Percentiles rank a stretch among this genome's conserved stretches.
Evolutionary conservation across 2,888 invertebrate species (phyloP).

Genomic region (Lysandra coridon): DNA sequence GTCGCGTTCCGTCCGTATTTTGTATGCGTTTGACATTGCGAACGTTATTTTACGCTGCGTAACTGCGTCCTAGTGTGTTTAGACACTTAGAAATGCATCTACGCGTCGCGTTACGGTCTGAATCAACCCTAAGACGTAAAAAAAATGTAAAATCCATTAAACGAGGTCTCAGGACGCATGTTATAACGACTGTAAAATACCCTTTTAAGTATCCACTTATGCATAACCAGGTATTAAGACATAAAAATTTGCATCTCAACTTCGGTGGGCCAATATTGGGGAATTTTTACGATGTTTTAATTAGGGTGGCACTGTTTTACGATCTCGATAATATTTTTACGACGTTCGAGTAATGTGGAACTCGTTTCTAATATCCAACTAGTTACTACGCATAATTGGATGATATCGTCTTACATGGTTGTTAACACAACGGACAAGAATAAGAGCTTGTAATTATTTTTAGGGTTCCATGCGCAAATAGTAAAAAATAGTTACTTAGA

Average conservation of each 20-base stretch:
- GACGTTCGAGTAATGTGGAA: slow-evolving; percentile 20
- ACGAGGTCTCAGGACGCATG: not conserved
- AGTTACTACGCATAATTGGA: not conserved
- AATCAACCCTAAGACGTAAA: no score
- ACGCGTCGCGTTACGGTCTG: no score
- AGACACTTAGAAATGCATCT: no score
- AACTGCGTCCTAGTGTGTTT: no score
- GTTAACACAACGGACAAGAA: slow-evolving; percentile 11
- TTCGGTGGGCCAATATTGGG: not conserved
- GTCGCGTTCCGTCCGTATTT: no score
- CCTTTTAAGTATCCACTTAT: not conserved
- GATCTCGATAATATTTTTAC: slow-evolving; percentile 17
- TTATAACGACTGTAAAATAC: not conserved
- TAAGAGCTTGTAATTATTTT: slow-evolving; percentile 16
- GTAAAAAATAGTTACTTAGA: not conserved
- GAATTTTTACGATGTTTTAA: slow-evolving; percentile 17
- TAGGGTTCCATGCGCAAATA: not conserved
- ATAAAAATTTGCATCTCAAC: slow-evolving; percentile 12
- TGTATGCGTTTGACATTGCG: no score
- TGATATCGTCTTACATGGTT: not conserved
- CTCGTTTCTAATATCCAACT: slow-evolving; percentile 20
- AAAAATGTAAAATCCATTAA: not conserved
- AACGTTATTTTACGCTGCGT: no score
- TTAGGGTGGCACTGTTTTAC: slow-evolving; percentile 9
- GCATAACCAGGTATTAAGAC: not conserved